phyloP scores from a whole-genome alignment of 1,140 invertebrate genomes.

The Leptinotarsa lineolata region DNA sequence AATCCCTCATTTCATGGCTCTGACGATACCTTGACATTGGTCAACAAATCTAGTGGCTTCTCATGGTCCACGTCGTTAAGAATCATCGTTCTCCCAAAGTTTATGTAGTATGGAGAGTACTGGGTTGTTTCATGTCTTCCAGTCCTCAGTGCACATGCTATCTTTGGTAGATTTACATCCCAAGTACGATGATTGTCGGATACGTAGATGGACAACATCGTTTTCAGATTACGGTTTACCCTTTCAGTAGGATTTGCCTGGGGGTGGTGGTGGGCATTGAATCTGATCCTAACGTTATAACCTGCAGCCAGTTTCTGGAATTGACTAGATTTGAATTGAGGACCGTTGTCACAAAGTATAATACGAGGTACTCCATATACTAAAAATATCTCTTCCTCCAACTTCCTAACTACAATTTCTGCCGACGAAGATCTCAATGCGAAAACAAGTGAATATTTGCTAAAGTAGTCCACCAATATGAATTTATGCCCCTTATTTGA shows the following conservation, averaged over 20 bases:
- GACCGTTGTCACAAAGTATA: no score
- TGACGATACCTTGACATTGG: not conserved
- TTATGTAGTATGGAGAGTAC: conserved; percentile 12
- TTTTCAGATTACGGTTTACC: no score
- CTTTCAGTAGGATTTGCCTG: no score
- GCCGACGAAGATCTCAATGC: no score
- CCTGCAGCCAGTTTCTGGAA: no score
- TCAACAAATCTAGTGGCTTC: not conserved
- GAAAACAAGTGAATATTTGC: no score
- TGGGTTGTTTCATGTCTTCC: conserved; percentile 10
- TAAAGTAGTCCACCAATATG: conserved; percentile 50
- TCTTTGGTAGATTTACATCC: conserved; percentile 12
- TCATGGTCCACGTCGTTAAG: conserved; percentile 9
- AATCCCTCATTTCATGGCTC: not conserved
- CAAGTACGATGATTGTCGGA: no score
- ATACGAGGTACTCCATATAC: no score
- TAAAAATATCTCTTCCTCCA: conserved; percentile 45
- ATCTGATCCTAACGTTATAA: conserved; percentile 13
- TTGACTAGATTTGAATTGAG: no score
- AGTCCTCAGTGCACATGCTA: conserved; percentile 20
- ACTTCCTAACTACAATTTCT: conserved; percentile 49
- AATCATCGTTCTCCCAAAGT: conserved; percentile 18
- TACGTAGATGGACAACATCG: no score
- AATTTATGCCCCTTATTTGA: no score
- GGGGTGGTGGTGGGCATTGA: not conserved